Percentiles rank a stretch among this genome's conserved stretches.
Conservation (phyloP, 2,888 invertebrate genomes). For the Drosophila pseudotakahashii region DNA sequence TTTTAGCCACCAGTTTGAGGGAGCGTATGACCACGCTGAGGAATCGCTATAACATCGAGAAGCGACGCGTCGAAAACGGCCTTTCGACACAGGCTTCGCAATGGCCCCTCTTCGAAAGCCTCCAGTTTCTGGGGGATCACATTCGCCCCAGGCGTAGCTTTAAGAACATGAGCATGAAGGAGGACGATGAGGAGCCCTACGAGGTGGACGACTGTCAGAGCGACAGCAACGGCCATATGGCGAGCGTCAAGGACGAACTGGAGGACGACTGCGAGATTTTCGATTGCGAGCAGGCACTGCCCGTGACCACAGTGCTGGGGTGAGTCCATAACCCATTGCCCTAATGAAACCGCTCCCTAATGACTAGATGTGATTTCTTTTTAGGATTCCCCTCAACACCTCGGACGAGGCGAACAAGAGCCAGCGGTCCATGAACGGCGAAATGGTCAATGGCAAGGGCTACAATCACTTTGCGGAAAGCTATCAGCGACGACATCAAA, state of each 20-base stretch:
- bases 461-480: slow-evolving; percentile 20
- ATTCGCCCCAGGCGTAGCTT: slow-evolving; percentile 83
- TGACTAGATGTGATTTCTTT: slow-evolving; percentile 1
- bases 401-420: slow-evolving; percentile 24
- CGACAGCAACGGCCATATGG: slow-evolving; percentile 49
- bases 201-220: slow-evolving; percentile 57
- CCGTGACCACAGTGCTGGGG: slow-evolving; percentile 64
- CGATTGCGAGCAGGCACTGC: slow-evolving; percentile 61
- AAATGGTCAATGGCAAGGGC: slow-evolving; percentile 41
- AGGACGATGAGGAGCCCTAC: slow-evolving; percentile 63
- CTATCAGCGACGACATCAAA: slow-evolving; percentile 13
- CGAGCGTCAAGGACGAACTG: slow-evolving; percentile 62
- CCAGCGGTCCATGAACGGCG: slow-evolving; percentile 41
- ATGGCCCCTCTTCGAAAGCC: slow-evolving; percentile 83
- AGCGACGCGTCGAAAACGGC: slow-evolving; percentile 82
- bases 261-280: slow-evolving; percentile 42
- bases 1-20: slow-evolving; percentile 81
- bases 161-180: slow-evolving; percentile 60
- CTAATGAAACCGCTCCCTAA: too few species aligned
- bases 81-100: slow-evolving; percentile 74
- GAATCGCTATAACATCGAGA: slow-evolving; percentile 84
- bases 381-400: slow-evolving; percentile 31
- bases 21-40: slow-evolving; percentile 84
- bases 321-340: slow-evolving; percentile 24
- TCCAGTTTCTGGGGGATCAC: slow-evolving; percentile 83